Conservation (phyloP, 2,797 vertebrate genomes). For the Ptychobarbus kaznakovi region DNA sequence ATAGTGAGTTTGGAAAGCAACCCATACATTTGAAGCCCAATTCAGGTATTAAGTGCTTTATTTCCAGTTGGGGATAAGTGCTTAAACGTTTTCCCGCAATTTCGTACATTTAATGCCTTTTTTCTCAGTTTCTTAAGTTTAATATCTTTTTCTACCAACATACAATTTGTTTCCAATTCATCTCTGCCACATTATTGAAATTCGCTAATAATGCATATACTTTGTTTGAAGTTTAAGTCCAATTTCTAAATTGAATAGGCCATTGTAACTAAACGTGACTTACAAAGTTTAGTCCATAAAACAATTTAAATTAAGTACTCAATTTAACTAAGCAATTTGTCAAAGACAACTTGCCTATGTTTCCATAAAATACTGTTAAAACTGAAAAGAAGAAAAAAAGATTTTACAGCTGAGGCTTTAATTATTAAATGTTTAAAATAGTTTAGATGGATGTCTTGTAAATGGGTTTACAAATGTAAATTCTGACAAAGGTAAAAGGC, state of each 20-base stretch:
- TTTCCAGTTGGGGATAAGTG: slow-evolving; percentile 8
- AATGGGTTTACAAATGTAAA: slow-evolving; percentile 14
- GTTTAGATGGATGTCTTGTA: slow-evolving; percentile 15
- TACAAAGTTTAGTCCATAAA: neutral
- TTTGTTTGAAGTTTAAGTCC: slow-evolving; percentile 11
- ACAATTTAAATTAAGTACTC: neutral
- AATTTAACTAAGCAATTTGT: neutral
- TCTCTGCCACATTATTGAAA: slow-evolving; percentile 22
- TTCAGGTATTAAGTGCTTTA: slow-evolving; percentile 24
- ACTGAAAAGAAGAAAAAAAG: neutral
- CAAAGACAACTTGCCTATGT: neutral
- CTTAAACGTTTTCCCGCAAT: neutral
- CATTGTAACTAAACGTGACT: neutral
- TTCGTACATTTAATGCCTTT: neutral
- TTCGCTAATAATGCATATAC: neutral
- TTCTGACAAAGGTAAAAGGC: slow-evolving; percentile 5
- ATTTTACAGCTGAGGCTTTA: slow-evolving; percentile 18
- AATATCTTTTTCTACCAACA: slow-evolving; percentile 15
- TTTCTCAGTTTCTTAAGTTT: neutral
- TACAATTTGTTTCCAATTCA: neutral
- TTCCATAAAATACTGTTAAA: slow-evolving; percentile 7
- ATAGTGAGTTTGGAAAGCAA: slow-evolving; percentile 7
- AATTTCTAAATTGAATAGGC: neutral
- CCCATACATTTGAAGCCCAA: neutral
- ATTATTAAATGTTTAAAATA: slow-evolving; percentile 20